Base-by-base conservation (phyloP, 2,888 invertebrate genomes). In the Drosophila ochracea region DNA sequence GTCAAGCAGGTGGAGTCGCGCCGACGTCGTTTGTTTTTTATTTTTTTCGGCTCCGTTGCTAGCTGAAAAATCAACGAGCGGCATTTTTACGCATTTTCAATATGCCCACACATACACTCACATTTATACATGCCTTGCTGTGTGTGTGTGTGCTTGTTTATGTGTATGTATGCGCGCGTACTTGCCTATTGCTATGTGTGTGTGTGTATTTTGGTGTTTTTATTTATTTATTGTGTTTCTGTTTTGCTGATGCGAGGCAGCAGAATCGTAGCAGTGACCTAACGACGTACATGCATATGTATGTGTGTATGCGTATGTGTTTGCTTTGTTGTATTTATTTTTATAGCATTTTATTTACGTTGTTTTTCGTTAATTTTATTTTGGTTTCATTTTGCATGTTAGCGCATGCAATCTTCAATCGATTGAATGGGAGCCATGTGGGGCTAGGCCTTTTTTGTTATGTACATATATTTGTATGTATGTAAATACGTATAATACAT, bases 81-180 rank as follows among this genome's bases (percentile, higher is more conserved):
- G 91, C 91, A 84, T 91, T 91, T 89, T 88, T 90, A 88, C 87
- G 90, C 87, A 88, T 88, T 88, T 87, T 78, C 90, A 82, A 80
- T 89, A 87, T 80, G 78, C 67, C 69, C 80, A 68, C 58, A 52
- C 49, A 28, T 53, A 60, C 67, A 31, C 41, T 41, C 11, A 21
- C 11, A 43, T 13, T 9, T 21, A 7, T 47, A 21, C 1, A 47
- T 47, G 21, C 5, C 47, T 16, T 25, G 25, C 25, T 47, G 47
- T 49, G 52, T 73, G 55, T 64, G 55, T 64, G 53, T 41, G 54
- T 70, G 65, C 75, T 76, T 80, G 65, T 72, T 65, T 65, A 64
- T 78, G 52, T 71, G 53, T 55, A 50, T 72, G 39, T 55, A 68
- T 81, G 69, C 50, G 64, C 75, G 60, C 69, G 58, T 71, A 57